Percentiles rank a stretch among this genome's conserved stretches.
Conservation (phyloP, 2,797 vertebrate species). For the Champsocephalus esox region DNA sequence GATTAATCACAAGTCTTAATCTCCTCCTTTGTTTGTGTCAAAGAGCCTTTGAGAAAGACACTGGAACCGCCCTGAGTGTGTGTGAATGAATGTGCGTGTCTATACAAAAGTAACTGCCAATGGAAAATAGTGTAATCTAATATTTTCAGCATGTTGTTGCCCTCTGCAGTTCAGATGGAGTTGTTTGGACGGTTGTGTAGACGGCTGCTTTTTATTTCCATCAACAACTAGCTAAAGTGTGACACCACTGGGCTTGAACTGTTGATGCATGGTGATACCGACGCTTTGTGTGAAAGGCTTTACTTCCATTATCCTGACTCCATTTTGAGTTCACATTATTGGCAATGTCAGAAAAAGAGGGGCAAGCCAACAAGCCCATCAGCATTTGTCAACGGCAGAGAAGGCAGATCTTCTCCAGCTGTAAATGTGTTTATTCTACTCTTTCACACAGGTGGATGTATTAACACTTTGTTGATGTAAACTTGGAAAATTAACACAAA, state of each 20-base stretch:
- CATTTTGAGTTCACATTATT: slow-evolving; percentile 35
- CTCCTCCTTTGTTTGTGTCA: background rate
- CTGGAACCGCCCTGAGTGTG: background rate
- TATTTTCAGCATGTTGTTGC: background rate
- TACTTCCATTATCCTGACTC: slow-evolving; percentile 15
- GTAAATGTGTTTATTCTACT: slow-evolving; percentile 6
- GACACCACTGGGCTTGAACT: background rate
- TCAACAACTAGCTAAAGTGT: slow-evolving; percentile 11
- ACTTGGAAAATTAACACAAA: background rate
- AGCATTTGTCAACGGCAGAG: slow-evolving; percentile 36
- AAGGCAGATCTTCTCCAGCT: slow-evolving; percentile 7
- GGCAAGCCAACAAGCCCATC: slow-evolving; percentile 34
- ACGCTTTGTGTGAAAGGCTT: slow-evolving; percentile 17
- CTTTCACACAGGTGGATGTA: background rate
- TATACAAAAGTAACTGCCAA: background rate
- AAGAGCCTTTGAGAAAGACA: background rate
- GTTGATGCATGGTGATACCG: slow-evolving; percentile 20
- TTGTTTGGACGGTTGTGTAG: background rate
- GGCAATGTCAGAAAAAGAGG: slow-evolving; percentile 15
- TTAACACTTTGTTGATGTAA: background rate
- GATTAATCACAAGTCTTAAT: background rate
- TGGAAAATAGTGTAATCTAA: background rate
- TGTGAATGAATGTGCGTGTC: background rate
- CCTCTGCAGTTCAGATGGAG: slow-evolving; percentile 2
- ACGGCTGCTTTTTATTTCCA: slow-evolving; percentile 8